These are phyloP conservation scores for Phymorhynchus buccinoides DNA, from an alignment of 1,140 invertebrate species.

Conservation along the genomic window DNA sequence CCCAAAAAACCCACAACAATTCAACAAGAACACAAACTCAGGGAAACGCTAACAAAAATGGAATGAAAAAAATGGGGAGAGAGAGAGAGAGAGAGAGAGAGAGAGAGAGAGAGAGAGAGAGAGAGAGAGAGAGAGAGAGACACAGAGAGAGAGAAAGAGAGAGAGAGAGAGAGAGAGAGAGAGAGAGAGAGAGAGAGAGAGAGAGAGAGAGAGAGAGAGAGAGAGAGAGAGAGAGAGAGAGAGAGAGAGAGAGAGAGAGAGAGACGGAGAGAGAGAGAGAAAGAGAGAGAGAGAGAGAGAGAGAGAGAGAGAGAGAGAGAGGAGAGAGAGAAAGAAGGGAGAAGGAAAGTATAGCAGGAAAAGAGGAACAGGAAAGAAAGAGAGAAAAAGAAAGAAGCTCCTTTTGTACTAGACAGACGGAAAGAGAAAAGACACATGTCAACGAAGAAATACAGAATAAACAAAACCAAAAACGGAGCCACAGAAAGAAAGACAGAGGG, in stretches of 20 bases:
- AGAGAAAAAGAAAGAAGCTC: not conserved
- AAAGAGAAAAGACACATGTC: not conserved
- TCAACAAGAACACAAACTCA: not conserved
- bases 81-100: not conserved
- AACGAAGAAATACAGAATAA: not conserved
- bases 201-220: not conserved
- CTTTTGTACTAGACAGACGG: not conserved
- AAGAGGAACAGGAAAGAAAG: not conserved
- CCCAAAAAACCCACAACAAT: not conserved
- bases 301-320: slow-evolving; percentile 6
- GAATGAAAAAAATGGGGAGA: not conserved
- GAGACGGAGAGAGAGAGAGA: not conserved
- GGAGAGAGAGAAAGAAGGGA: not conserved
- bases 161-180: not conserved
- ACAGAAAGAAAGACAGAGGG: not conserved
- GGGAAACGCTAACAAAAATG: not conserved
- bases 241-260: not conserved
- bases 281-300: not conserved
- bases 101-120: not conserved
- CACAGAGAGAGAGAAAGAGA: not conserved
- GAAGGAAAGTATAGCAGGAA: not conserved
- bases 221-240: not conserved
- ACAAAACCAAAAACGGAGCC: not conserved
- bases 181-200: not conserved
- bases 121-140: not conserved